These are phyloP conservation scores for Ichneumoninae sp. DNA, from an alignment of 2,888 invertebrate species.

Conservation along the genomic window DNA sequence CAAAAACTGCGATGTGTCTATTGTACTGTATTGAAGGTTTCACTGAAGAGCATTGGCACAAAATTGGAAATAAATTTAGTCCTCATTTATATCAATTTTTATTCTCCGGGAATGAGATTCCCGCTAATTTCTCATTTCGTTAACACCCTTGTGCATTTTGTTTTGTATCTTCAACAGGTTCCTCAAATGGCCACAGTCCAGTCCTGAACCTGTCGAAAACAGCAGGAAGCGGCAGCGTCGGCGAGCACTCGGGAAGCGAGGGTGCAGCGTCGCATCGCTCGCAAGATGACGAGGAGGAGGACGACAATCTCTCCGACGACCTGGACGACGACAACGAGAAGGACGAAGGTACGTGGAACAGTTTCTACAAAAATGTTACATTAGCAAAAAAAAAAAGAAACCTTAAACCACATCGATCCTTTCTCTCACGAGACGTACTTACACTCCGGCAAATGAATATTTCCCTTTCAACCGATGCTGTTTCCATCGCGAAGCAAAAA, in stretches of 20 bases:
- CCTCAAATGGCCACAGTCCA: slow-evolving; percentile 96
- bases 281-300: slow-evolving; percentile 92
- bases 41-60: too few relatives aligned
- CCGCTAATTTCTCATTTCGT: not conserved
- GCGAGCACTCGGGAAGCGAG: slow-evolving; percentile 88
- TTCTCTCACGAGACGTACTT: slow-evolving; percentile 19
- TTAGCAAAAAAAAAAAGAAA: not conserved
- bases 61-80: not conserved
- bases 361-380: slow-evolving; percentile 22
- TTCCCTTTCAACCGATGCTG: slow-evolving; percentile 43
- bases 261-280: slow-evolving; percentile 88
- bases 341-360: slow-evolving; percentile 88
- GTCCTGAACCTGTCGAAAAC: slow-evolving; percentile 96
- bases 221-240: slow-evolving; percentile 91
- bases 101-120: not conserved
- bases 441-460: slow-evolving; percentile 39
- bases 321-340: slow-evolving; percentile 94
- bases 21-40: too few relatives aligned
- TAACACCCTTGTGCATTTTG: slow-evolving; percentile 1
- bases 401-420: slow-evolving; percentile 16
- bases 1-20: too few relatives aligned
- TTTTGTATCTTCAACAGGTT: slow-evolving; percentile 86
- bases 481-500: slow-evolving; percentile 46
- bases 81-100: slow-evolving; percentile 30
- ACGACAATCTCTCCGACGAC: slow-evolving; percentile 94